Evolutionary conservation across 2,888 invertebrate species (phyloP).

Genomic region (Carterocephalus palaemon): DNA sequence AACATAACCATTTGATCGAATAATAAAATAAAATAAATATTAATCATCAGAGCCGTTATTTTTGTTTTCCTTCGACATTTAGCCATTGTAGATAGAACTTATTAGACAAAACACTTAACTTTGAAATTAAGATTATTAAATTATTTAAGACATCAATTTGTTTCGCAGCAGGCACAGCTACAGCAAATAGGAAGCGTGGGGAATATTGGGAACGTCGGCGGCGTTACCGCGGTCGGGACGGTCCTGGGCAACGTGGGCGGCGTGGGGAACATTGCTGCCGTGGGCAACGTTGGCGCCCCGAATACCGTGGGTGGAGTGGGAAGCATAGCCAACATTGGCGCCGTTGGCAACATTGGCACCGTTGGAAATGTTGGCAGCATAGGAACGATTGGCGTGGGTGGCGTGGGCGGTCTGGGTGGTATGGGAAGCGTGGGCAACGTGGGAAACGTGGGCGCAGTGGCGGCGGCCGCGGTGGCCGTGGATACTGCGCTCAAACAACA

Average conservation of each 20-base stretch:
- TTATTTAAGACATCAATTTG: constrained; percentile 1
- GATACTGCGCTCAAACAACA: constrained; percentile 68
- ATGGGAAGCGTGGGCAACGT: constrained; percentile 40
- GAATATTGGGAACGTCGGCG: constrained; percentile 32
- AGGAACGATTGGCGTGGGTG: constrained; percentile 41
- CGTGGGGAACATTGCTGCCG: constrained; percentile 43
- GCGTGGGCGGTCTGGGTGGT: constrained; percentile 37
- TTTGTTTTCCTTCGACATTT: no score
- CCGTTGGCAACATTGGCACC: constrained; percentile 43
- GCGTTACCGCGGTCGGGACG: constrained; percentile 45
- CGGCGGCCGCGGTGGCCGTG: constrained; percentile 31
- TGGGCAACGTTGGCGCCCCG: constrained; percentile 39
- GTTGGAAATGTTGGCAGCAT: constrained; percentile 35
- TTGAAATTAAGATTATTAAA: constrained; percentile 2
- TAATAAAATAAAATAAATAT: no score
- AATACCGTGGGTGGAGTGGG: constrained; percentile 38
- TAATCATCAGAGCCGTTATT: no score
- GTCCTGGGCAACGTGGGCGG: constrained; percentile 38
- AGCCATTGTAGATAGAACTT: no score
- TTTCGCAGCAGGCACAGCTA: constrained; percentile 82
- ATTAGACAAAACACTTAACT: background rate
- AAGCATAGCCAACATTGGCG: constrained; percentile 30
- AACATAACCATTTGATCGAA: no score
- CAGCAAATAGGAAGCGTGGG: constrained; percentile 68
- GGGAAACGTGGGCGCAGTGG: constrained; percentile 41